Conservation (phyloP, 2,888 invertebrate genomes). For the Tineola bisselliella region DNA sequence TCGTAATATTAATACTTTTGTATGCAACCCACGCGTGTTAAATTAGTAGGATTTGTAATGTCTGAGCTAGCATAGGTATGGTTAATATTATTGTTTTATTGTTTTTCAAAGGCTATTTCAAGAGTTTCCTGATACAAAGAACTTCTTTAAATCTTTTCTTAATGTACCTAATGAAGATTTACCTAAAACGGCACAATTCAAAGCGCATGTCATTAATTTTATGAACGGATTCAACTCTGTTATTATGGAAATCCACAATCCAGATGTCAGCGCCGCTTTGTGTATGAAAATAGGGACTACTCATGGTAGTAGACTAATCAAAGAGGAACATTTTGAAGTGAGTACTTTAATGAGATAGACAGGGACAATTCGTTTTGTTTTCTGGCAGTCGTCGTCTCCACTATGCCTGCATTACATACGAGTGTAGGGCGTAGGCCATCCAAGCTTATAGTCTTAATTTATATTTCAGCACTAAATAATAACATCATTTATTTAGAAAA, state of each 20-base stretch:
- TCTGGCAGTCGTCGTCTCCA: too few relatives aligned
- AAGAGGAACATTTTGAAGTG: conserved; percentile 36
- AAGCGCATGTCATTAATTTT: conserved; percentile 40
- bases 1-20: too few relatives aligned
- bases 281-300: conserved; percentile 42
- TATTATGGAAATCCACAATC: conserved; percentile 33
- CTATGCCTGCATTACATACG: too few relatives aligned
- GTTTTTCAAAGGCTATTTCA: conserved; percentile 29
- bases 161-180: conserved; percentile 30
- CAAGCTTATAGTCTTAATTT: too few relatives aligned
- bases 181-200: conserved; percentile 28
- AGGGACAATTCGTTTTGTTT: background rate
- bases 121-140: conserved; percentile 30
- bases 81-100: background rate
- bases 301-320: conserved; percentile 30
- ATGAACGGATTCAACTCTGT: conserved; percentile 36
- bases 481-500: too few relatives aligned
- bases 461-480: too few relatives aligned
- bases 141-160: conserved; percentile 35
- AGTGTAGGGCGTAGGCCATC: too few relatives aligned
- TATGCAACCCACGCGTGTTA: too few relatives aligned
- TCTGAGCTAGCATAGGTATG: too few relatives aligned
- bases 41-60: too few relatives aligned
- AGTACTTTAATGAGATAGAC: conserved; percentile 16
- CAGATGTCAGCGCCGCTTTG: conserved; percentile 36